A percentile compares a stretch with the other conserved stretches of the same genome.
These are phyloP conservation scores for Schizotus pectinicornis DNA, from an alignment of 2,888 invertebrate genomes.

Conservation along the genomic window DNA sequence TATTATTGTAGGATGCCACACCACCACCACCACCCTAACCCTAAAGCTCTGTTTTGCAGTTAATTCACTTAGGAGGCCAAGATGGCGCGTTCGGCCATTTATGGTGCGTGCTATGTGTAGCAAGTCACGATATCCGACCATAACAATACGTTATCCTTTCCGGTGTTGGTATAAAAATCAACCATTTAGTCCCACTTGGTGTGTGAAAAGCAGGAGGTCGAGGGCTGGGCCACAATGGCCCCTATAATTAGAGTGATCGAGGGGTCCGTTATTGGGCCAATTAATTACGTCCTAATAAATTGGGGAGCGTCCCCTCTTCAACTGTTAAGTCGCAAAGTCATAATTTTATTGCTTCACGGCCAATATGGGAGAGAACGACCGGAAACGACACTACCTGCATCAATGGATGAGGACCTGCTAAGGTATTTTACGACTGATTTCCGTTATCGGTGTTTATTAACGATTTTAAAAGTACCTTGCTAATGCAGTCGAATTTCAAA, in stretches of 20 bases:
- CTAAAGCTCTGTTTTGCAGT: slow-evolving; percentile 10
- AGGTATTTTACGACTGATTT: too few species aligned
- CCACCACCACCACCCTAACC: background rate
- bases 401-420: too few species aligned
- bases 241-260: slow-evolving; percentile 38
- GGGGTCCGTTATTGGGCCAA: background rate
- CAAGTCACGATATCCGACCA: slow-evolving; percentile 45
- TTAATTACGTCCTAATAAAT: slow-evolving; percentile 8
- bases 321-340: too few species aligned
- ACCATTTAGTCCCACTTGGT: slow-evolving; percentile 11
- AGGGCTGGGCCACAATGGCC: slow-evolving; percentile 35
- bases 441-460: too few species aligned
- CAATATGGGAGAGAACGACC: too few species aligned
- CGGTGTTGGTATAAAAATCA: slow-evolving; percentile 33
- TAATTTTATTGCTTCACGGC: too few species aligned
- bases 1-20: background rate
- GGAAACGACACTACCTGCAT: too few species aligned
- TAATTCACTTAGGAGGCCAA: slow-evolving; percentile 38
- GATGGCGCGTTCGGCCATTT: slow-evolving; percentile 42
- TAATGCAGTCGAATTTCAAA: too few species aligned
- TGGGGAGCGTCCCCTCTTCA: too few species aligned
- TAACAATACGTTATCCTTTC: slow-evolving; percentile 46
- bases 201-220: slow-evolving; percentile 21
- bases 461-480: too few species aligned
- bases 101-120: slow-evolving; percentile 36